Conservation (phyloP, 2,113 vertebrate genomes). For the Aplodontia rufa region DNA sequence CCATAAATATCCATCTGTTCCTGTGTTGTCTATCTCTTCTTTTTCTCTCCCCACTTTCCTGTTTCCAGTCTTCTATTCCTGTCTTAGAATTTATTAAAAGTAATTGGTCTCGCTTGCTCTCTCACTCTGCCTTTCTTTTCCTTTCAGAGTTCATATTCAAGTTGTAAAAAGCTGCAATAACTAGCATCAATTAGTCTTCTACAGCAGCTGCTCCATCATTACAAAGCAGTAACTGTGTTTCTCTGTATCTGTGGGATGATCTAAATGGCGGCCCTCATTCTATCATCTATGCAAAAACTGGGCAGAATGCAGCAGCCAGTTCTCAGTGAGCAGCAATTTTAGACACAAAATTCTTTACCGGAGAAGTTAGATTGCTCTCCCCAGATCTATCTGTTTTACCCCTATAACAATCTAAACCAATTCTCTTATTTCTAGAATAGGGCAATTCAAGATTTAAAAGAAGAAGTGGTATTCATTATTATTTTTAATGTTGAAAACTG, state of each 20-base stretch:
- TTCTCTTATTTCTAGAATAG: constrained; percentile 45
- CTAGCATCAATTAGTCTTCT: constrained; percentile 53
- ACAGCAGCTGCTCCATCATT: constrained; percentile 57
- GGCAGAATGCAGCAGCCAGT: constrained; percentile 30
- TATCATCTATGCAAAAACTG: background rate
- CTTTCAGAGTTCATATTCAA: constrained; percentile 44
- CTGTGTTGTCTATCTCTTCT: background rate
- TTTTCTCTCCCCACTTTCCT: background rate
- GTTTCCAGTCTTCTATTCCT: background rate
- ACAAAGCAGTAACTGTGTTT: constrained; percentile 35
- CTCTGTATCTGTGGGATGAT: constrained; percentile 71
- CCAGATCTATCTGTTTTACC: constrained; percentile 2
- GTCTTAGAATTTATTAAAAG: background rate
- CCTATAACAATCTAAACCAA: constrained; percentile 27
- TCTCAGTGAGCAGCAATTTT: constrained; percentile 65
- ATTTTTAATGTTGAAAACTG: background rate
- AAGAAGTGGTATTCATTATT: background rate
- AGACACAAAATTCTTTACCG: constrained; percentile 45
- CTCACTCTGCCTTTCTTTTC: background rate
- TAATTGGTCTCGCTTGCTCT: background rate
- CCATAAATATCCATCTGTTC: constrained; percentile 52
- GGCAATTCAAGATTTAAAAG: background rate
- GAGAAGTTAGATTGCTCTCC: background rate
- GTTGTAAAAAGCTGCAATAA: constrained; percentile 29
- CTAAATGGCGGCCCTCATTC: constrained; percentile 37